Percentiles rank a stretch among this genome's conserved stretches.
These are phyloP conservation scores for Odontothrips loti DNA, from an alignment of 2,888 invertebrate genomes.

Conservation along the genomic window DNA sequence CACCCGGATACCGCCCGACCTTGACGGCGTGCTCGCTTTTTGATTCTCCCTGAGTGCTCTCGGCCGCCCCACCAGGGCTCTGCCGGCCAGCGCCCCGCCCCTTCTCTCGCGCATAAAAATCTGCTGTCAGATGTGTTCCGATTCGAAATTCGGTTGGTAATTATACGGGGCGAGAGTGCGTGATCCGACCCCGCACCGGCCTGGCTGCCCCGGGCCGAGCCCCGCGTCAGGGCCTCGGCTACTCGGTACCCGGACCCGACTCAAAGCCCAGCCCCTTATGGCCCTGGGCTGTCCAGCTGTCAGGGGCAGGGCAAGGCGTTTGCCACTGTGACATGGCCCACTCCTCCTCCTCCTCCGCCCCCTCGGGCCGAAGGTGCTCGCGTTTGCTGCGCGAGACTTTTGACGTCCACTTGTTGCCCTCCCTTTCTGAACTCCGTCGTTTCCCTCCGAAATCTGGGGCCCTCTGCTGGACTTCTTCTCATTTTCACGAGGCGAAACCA, in stretches of 20 bases:
- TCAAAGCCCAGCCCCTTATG: neutral
- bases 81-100: neutral
- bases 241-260: neutral
- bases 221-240: too few species aligned
- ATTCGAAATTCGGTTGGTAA: constrained; percentile 18
- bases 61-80: neutral
- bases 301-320: neutral
- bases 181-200: neutral
- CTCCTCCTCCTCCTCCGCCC: neutral
- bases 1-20: neutral
- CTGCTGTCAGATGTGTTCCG: constrained; percentile 25
- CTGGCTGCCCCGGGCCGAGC: too few species aligned
- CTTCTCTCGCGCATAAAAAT: constrained; percentile 12
- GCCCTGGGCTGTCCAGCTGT: constrained; percentile 4
- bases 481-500: too few species aligned
- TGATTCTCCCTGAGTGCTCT: neutral
- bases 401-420: too few species aligned
- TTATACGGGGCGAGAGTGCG: neutral
- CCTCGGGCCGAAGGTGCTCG: neutral
- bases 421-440: too few species aligned
- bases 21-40: neutral
- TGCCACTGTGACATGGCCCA: neutral
- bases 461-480: too few species aligned
- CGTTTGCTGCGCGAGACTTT: too few species aligned
- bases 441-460: too few species aligned